A percentile compares a stretch with the other conserved stretches of the same genome.
Conservation (phyloP, 2,797 vertebrate genomes). For the Delichon dasypus region DNA sequence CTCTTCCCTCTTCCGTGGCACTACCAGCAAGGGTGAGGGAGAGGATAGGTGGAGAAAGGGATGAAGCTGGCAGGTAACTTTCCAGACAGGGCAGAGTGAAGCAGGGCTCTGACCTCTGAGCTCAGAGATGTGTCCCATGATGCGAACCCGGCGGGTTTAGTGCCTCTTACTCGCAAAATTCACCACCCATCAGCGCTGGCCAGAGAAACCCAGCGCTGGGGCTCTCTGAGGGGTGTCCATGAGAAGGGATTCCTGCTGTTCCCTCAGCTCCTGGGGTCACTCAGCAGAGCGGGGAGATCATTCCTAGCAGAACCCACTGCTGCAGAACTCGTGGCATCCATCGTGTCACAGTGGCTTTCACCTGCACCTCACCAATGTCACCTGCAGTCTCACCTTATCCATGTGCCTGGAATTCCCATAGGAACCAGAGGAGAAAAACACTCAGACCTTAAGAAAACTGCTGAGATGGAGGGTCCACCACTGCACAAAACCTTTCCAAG, state of each 20-base stretch:
- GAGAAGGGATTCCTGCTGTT: not conserved
- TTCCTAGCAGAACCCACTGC: not conserved
- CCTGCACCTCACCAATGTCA: not conserved
- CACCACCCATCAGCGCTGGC: not conserved
- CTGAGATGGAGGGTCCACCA: not conserved
- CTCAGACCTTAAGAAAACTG: not conserved
- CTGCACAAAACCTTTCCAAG: not conserved
- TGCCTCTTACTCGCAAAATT: not conserved
- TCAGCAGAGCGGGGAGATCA: fast-evolving
- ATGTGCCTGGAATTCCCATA: not conserved
- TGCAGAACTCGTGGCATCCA: not conserved
- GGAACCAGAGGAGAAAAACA: not conserved
- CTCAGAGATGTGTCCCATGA: not conserved
- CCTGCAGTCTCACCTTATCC: not conserved
- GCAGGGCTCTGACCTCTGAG: not conserved
- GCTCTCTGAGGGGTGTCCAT: not conserved
- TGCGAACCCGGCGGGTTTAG: not conserved
- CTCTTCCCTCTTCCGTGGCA: not conserved
- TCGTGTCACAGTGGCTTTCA: not conserved
- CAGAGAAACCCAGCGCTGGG: not conserved
- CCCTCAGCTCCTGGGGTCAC: not conserved
- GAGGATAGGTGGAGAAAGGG: not conserved
- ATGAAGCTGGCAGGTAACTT: not conserved
- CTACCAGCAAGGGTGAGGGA: not conserved
- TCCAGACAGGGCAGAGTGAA: not conserved